Conservation (phyloP, 2,113 vertebrate species). For the Varanus komodoensis region DNA sequence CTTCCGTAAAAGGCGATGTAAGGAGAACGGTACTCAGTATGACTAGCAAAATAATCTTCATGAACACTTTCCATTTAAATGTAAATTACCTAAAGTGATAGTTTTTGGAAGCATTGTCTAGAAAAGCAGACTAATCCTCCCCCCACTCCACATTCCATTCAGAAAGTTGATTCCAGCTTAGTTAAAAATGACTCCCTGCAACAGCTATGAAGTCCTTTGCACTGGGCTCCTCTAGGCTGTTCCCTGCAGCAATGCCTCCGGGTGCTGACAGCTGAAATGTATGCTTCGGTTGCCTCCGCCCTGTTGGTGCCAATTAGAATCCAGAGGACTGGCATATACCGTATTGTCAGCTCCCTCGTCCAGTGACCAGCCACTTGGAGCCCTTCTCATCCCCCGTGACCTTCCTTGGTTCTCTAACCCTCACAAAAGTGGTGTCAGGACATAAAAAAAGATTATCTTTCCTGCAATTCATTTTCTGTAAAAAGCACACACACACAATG, state of each 20-base stretch:
- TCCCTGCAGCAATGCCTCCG: constrained; percentile 68
- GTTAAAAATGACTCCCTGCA: constrained; percentile 49
- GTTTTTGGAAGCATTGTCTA: constrained; percentile 41
- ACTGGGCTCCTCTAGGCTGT: constrained; percentile 53
- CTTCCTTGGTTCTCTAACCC: not conserved
- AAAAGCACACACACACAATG: constrained; percentile 32
- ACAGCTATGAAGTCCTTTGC: constrained; percentile 53
- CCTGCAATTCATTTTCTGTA: constrained; percentile 49
- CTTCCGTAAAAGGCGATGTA: constrained; percentile 41
- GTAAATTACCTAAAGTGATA: constrained; percentile 71
- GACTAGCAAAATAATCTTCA: constrained; percentile 65
- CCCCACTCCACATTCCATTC: constrained; percentile 37
- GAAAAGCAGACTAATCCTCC: constrained; percentile 43
- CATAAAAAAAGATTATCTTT: constrained; percentile 38
- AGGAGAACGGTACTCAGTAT: constrained; percentile 61
- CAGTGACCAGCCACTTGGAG: constrained; percentile 47
- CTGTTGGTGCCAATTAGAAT: constrained; percentile 71
- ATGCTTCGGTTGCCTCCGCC: constrained; percentile 60
- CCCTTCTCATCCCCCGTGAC: constrained; percentile 45
- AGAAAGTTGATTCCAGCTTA: constrained; percentile 52
- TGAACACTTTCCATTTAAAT: constrained; percentile 74
- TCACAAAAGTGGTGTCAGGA: not conserved
- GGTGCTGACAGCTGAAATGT: constrained; percentile 59
- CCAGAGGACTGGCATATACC: constrained; percentile 66
- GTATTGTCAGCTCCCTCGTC: constrained; percentile 43